These are phyloP conservation scores for Drosophila engyochracea DNA, from an alignment of 2,888 invertebrate species.

Conservation along the genomic window DNA sequence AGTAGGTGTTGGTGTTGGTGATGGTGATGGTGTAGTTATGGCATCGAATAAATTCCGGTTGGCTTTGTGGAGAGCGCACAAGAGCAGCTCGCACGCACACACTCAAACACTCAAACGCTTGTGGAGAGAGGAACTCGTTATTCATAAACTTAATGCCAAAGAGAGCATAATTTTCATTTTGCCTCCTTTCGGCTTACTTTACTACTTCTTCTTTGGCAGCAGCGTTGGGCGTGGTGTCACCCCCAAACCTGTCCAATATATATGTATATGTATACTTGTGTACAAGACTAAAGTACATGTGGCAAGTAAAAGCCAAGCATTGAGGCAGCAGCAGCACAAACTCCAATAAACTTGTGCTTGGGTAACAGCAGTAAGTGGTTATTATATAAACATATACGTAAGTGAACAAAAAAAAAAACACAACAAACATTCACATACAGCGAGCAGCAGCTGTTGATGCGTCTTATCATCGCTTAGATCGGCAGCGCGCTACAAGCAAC, in stretches of 20 bases:
- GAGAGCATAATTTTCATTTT: slow-evolving; percentile 79
- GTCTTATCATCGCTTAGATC: slow-evolving; percentile 68
- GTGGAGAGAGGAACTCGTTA: slow-evolving; percentile 63
- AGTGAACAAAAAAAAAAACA: slow-evolving; percentile 30
- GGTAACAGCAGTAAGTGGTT: slow-evolving; percentile 67
- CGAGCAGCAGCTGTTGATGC: slow-evolving; percentile 69
- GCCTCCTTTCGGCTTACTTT: slow-evolving; percentile 60
- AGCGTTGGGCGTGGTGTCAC: neutral
- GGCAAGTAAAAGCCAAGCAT: slow-evolving; percentile 75
- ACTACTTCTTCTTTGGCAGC: slow-evolving; percentile 48
- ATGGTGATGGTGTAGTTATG: slow-evolving; percentile 61
- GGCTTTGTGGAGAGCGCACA: slow-evolving; percentile 62
- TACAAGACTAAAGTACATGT: slow-evolving; percentile 38
- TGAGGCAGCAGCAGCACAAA: slow-evolving; percentile 32
- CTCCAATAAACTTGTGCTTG: slow-evolving; percentile 67
- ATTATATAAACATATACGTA: slow-evolving; percentile 69
- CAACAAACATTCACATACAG: slow-evolving; percentile 14
- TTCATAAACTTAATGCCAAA: slow-evolving; percentile 78
- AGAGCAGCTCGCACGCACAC: slow-evolving; percentile 26
- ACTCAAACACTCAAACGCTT: slow-evolving; percentile 19
- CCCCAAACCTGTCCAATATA: slow-evolving; percentile 1
- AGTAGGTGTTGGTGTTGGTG: slow-evolving; percentile 7
- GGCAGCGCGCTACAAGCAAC: slow-evolving; percentile 53
- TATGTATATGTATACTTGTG: slow-evolving; percentile 1
- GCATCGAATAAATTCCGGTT: slow-evolving; percentile 68